Evolutionary conservation across 1,140 invertebrate species (phyloP).

Genomic region (Camponotus vicinus): DNA sequence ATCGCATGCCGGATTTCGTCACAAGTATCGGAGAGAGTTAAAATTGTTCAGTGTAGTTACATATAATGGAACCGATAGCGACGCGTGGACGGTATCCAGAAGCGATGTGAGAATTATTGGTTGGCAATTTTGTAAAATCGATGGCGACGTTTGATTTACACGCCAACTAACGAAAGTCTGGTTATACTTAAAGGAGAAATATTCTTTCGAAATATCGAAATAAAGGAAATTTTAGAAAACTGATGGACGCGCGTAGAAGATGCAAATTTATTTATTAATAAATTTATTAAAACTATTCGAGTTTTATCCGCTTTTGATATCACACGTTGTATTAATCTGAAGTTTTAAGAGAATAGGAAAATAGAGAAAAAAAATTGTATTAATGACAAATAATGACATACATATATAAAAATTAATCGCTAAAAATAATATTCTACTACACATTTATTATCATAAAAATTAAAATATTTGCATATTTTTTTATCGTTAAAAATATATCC

Average conservation of each 20-base stretch:
- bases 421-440: neutral
- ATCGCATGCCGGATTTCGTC: neutral
- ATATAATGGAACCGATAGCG: constrained; percentile 4
- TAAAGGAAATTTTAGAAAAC: constrained; percentile 17
- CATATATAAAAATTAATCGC: neutral
- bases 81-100: neutral
- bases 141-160: constrained; percentile 23
- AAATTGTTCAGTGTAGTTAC: constrained; percentile 35
- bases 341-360: neutral
- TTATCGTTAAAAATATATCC: neutral
- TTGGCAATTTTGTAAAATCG: constrained; percentile 23
- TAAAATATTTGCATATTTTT: neutral
- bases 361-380: neutral
- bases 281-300: constrained; percentile 2
- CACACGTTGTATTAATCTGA: neutral
- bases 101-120: constrained; percentile 7
- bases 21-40: constrained; percentile 39
- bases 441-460: neutral
- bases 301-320: neutral
- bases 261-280: constrained; percentile 1
- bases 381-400: neutral
- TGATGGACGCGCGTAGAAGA: neutral
- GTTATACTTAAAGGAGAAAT: no score
- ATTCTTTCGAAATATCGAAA: neutral
- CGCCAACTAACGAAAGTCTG: neutral